These are phyloP conservation scores for Orius insidiosus DNA, from an alignment of 1,140 invertebrate genomes.

Conservation along the genomic window DNA sequence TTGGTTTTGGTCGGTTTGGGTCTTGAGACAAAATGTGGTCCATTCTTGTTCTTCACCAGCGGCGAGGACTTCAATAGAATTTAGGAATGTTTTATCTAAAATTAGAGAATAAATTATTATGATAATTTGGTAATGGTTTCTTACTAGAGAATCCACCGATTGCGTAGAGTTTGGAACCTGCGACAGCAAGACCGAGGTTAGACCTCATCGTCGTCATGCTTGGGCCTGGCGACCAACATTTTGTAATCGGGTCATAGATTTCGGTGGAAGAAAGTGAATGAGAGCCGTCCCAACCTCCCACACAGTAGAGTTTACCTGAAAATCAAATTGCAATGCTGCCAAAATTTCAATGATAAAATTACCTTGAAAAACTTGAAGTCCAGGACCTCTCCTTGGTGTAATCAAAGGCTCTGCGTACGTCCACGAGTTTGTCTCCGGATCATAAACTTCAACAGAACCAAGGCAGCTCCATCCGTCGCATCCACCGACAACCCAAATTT, in stretches of 20 bases:
- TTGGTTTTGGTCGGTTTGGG: no score
- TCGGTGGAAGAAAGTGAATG: slow-evolving; percentile 50
- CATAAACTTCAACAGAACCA: slow-evolving; percentile 50
- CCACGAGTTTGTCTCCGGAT: slow-evolving; percentile 38
- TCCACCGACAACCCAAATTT: slow-evolving; percentile 60
- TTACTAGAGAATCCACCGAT: slow-evolving; percentile 60
- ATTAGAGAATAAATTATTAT: slow-evolving; percentile 6
- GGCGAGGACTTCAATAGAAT: slow-evolving; percentile 65
- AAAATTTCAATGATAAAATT: slow-evolving; percentile 12
- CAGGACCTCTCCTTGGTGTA: slow-evolving; percentile 48
- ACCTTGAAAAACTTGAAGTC: slow-evolving; percentile 43
- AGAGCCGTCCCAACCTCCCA: slow-evolving; percentile 55
- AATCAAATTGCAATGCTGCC: neutral
- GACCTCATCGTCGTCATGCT: slow-evolving; percentile 45
- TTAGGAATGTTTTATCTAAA: slow-evolving; percentile 53
- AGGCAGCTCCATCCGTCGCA: slow-evolving; percentile 67
- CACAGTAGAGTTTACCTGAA: slow-evolving; percentile 39
- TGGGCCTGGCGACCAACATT: slow-evolving; percentile 47
- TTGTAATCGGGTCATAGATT: slow-evolving; percentile 40
- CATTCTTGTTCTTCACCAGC: slow-evolving; percentile 44
- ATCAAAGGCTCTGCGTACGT: slow-evolving; percentile 33
- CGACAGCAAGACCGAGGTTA: slow-evolving; percentile 52
- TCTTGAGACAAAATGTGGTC: slow-evolving; percentile 39
- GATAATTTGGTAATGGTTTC: neutral
- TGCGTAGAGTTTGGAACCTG: slow-evolving; percentile 51